These are phyloP conservation scores for Melangyna quadrimaculata DNA, from an alignment of 2,888 invertebrate species.

Conservation along the genomic window DNA sequence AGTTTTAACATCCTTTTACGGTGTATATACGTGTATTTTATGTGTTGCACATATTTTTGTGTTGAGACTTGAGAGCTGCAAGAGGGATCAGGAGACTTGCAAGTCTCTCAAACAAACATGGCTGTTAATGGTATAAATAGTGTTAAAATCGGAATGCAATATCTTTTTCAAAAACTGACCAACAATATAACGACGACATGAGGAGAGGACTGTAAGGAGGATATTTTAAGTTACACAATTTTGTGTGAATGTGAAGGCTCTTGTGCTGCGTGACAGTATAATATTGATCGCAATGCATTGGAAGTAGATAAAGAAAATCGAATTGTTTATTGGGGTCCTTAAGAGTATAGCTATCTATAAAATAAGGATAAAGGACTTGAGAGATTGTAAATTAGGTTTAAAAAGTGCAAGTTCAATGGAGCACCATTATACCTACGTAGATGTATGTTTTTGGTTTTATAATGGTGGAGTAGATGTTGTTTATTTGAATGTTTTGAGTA, in stretches of 20 bases:
- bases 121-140: not conserved
- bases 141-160: slow-evolving; percentile 38
- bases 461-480: no score
- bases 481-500: not conserved
- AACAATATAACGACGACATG: not conserved
- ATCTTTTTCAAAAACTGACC: slow-evolving; percentile 13
- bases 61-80: not conserved
- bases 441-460: no score
- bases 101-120: not conserved
- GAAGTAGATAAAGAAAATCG: slow-evolving; percentile 22
- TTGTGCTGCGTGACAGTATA: slow-evolving; percentile 15
- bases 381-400: slow-evolving; percentile 22
- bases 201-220: no score
- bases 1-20: slow-evolving; percentile 50
- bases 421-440: no score
- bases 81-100: not conserved
- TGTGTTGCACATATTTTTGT: slow-evolving; percentile 33
- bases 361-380: slow-evolving; percentile 13
- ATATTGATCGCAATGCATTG: slow-evolving; percentile 26
- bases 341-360: no score
- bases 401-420: slow-evolving; percentile 19
- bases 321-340: slow-evolving; percentile 30
- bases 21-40: slow-evolving; percentile 35
- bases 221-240: not conserved
- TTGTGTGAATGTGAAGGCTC: slow-evolving; percentile 4